Evolutionary conservation across 2,113 vertebrate genomes (phyloP).

Genomic region (Anas platyrhynchos): DNA sequence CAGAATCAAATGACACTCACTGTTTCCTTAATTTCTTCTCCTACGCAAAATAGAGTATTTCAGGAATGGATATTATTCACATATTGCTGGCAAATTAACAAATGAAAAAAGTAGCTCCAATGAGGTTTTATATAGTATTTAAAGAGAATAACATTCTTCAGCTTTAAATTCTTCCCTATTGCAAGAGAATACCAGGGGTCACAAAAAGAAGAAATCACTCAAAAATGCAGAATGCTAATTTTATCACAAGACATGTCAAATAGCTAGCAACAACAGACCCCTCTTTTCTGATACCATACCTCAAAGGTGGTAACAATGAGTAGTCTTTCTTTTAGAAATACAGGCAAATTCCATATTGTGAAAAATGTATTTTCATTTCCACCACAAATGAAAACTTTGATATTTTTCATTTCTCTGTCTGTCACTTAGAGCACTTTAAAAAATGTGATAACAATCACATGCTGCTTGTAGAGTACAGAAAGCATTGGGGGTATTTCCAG

Average conservation of each 20-base stretch:
- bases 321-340: neutral
- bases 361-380: slow-evolving; percentile 11
- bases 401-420: slow-evolving; percentile 27
- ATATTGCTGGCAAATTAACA: neutral
- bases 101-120: neutral
- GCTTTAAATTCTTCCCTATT: neutral
- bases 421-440: neutral
- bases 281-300: neutral
- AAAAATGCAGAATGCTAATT: neutral
- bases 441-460: neutral
- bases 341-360: neutral
- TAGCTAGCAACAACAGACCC: fast-evolving
- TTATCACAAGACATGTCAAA: neutral
- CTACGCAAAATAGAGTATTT: neutral
- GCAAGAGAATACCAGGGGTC: neutral
- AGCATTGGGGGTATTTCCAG: slow-evolving; percentile 25
- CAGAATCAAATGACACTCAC: neutral
- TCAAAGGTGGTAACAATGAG: neutral
- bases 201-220: neutral
- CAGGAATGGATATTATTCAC: neutral
- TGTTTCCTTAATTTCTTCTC: neutral
- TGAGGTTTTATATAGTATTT: neutral
- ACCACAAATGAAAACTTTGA: neutral
- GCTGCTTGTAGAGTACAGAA: neutral
- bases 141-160: neutral